Base-by-base conservation (phyloP, 2,113 vertebrate genomes). In the Festucalex cinctus region DNA sequence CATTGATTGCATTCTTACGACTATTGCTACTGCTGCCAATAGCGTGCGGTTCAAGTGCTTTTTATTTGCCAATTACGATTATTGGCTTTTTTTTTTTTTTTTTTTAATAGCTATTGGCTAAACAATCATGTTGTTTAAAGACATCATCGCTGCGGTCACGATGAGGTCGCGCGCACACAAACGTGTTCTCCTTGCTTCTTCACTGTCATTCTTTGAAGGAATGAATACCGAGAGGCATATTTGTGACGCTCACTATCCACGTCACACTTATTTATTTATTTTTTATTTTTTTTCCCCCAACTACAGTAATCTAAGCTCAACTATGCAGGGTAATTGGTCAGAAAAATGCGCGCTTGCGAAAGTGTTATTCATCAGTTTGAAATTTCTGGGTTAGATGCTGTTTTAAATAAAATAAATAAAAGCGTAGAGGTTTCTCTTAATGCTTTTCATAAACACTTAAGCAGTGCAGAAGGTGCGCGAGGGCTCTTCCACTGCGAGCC, bases 81-180 rank as follows among this genome's bases (percentile, higher is more conserved):
- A 17, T n/a, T 19, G 32, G 22, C 24, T 57, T 69, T 69, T 70
- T 19, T n/a, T n/a, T n/a, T n/a, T n/a, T n/a, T n/a, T n/a, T n/a
- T n/a, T n/a, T n/a, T n/a, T n/a, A n/a, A 61, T 32, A 17, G 28
- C 59, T 16, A 48, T 13, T 13, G 13, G 20, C 63, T 43, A 54
- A 37, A 58, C 66, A 49, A 53, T 46, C 56, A 48, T 13, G 43
- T 44, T 24, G 53, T 37, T 19, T 68, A 54, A 57, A 59, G 26
- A 57, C 60, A 65, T 57, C 49, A 65, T 49, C 54, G 35, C 59
- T 57, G 7, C 13, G 35, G 20, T 20, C 41, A 65, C 60, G 1
- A 12, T 16, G 41, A 65, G 54, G 49, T 43, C 13, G 41, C 12
- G 48, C 48, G 53, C 48, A n/a, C 39, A 28, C 51, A 48, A 19